phyloP scores from a whole-genome alignment of 2,113 vertebrate genomes.

The Prinia subflava region DNA sequence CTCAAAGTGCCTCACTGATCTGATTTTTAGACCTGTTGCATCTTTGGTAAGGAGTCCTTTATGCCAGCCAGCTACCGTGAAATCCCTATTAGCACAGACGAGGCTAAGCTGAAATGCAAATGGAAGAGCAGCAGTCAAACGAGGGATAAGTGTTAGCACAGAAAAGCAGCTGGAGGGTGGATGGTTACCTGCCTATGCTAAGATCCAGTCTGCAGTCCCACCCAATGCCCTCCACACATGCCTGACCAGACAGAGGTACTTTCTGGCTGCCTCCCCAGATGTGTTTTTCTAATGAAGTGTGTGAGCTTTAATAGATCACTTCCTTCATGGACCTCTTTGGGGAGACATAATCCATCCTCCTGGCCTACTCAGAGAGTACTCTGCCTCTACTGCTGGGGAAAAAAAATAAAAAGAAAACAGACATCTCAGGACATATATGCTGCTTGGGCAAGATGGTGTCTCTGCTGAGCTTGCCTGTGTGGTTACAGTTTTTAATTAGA shows the following conservation, averaged over 20 bases:
- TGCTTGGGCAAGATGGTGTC: neutral
- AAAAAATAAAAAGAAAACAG: neutral
- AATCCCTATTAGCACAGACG: accelerated
- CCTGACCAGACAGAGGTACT: neutral
- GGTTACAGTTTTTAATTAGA: neutral
- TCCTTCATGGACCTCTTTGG: neutral
- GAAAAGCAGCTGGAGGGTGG: neutral
- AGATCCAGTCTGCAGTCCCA: neutral
- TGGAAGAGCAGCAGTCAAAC: neutral
- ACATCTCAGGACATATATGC: neutral
- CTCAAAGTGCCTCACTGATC: neutral
- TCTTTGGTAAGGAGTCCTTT: neutral
- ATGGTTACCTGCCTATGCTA: neutral
- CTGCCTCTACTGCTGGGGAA: neutral
- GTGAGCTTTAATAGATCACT: neutral
- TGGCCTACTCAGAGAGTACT: neutral
- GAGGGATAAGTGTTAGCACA: neutral
- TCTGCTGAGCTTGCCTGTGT: neutral
- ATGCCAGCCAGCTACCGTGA: neutral
- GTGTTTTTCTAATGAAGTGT: neutral
- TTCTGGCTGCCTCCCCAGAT: neutral
- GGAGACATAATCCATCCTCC: neutral
- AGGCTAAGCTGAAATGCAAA: neutral
- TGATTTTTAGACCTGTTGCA: neutral
- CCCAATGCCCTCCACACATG: accelerated